phyloP scores from a whole-genome alignment of 2,888 invertebrate genomes.

The Hipparchia semele region DNA sequence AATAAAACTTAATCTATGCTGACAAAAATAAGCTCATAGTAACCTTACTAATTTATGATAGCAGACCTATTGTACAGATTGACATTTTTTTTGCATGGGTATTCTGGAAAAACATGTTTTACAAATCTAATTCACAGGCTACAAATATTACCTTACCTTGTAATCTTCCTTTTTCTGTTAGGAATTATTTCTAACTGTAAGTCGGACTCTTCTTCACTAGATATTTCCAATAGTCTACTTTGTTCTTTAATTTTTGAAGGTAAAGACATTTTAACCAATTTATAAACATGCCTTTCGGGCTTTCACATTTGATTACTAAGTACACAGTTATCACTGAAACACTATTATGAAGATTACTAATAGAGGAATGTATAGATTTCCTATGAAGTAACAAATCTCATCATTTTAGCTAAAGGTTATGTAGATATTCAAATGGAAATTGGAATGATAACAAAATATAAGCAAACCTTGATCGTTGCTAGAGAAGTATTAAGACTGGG shows the following conservation, averaged over 20 bases:
- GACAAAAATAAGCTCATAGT: no score
- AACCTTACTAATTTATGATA: no score
- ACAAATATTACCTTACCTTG: slow-evolving; percentile 58
- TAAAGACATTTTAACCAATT: slow-evolving; percentile 63
- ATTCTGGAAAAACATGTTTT: no score
- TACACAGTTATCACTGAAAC: background rate
- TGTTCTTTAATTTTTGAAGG: slow-evolving; percentile 83
- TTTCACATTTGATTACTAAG: slow-evolving; percentile 24
- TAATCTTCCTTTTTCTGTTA: slow-evolving; percentile 81
- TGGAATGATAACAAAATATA: slow-evolving; percentile 16
- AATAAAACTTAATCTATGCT: no score
- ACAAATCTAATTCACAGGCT: no score
- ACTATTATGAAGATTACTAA: background rate
- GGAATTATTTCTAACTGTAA: slow-evolving; percentile 84
- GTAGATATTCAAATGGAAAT: background rate
- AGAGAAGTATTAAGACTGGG: background rate
- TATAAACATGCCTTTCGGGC: slow-evolving; percentile 60
- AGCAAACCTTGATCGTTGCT: background rate
- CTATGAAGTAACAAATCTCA: background rate
- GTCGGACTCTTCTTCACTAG: slow-evolving; percentile 84
- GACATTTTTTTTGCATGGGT: no score
- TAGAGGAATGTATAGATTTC: background rate
- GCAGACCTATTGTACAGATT: no score
- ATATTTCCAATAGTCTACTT: slow-evolving; percentile 84
- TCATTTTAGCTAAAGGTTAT: slow-evolving; percentile 5